Evolutionary conservation across 1,140 invertebrate genomes (phyloP), one percentile per base, ranked within the genome.

Genomic region (Belonocnema kinseyi): DNA sequence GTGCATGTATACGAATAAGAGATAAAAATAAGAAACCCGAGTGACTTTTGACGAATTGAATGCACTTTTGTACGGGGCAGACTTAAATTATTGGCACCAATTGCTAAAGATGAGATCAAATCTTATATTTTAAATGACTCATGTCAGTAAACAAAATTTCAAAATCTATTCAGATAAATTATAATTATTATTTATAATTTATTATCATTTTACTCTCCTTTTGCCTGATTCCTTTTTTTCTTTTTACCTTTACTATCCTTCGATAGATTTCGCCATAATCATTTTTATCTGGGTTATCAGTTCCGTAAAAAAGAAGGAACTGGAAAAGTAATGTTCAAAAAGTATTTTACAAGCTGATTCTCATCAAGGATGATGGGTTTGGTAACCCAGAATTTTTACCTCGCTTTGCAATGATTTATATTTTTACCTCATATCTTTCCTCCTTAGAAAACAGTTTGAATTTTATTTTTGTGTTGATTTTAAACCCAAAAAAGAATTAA

Each of bases 231-330:
- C 33, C 26, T 26, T 3, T 33, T 66, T 66, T 8, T 66, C 10
- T 40, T 66, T 40, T 66, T 16, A 66, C 33, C 26, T 1, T 26
- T 26, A 66, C 58, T 61, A 13, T 66, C 40, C 26, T 40, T 66
- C 61, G 61, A n/a, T 66, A 66, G 40, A 66, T 33, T 66, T 33
- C 26, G 61, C 61, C 21, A 16, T 66, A 66, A 66, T 66, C 26
- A 21, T 66, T 66, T 66, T 40, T 40, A 66, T 66, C 26, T 66
- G 61, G 61, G 61, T 66, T 40, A 66, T 66, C 61, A 66, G 21
- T 54, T 66, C 26, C 46, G 26, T 33, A n/a, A 16, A n/a, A 66
- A 33, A n/a, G 5, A 33, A 40, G 5, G 3, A 16, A 8, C 26
- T 14, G 13, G 21, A 66, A 26, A 33, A 33, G 2, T 33, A 33